Base-by-base conservation (phyloP, 2,113 vertebrate species). In the Isurus oxyrinchus region DNA sequence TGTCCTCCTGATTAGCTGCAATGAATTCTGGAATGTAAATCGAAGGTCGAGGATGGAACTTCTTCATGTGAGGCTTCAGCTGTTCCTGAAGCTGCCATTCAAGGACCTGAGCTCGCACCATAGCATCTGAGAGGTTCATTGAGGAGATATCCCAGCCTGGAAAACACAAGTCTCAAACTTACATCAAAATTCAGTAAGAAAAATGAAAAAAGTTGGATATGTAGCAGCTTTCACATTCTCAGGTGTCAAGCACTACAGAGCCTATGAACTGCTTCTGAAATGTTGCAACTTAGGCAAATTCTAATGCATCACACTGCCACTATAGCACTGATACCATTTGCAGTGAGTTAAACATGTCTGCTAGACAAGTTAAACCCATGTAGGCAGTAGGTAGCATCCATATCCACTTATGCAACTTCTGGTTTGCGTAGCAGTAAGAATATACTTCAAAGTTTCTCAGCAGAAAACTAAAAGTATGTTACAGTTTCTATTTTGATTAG, bases 81-180 rank as follows among this genome's bases (percentile, higher is more conserved):
- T 99, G 98, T 97, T 99, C 99, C 97, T 99, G 99, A 96, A 99
- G 97, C 0, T 97, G 97, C 98, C 99, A 99, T 84, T 99, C 99
- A 40, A 99, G 97, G 96, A 99, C 99, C 97, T 98, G 97, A 0
- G 99, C 99, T 44, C 99, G 97, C 97, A 97, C 97, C 99, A 99
- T 99, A 0, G 99, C 98, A 93, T 98, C 97, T 0, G 98, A 98
- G 96, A 99, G 98, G 97, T 99, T 98, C 98, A 99, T 96, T 0
- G 98, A 99, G 0, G 99, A 99, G 96, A 99, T 99, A 97, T 99
- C 99, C 99, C 99, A 99, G 87, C 99, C 99, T 99, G 96, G 63
- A 59, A 35, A 27, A 35, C 35, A 69, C n/a, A 76, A 13, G n/a
- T 94, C n/a, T 95, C 66, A 95, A 35, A 55, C 21, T 40, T 63